phyloP scores from a whole-genome alignment of 2,113 vertebrate species.

The Anarhynchus alexandrinus region DNA sequence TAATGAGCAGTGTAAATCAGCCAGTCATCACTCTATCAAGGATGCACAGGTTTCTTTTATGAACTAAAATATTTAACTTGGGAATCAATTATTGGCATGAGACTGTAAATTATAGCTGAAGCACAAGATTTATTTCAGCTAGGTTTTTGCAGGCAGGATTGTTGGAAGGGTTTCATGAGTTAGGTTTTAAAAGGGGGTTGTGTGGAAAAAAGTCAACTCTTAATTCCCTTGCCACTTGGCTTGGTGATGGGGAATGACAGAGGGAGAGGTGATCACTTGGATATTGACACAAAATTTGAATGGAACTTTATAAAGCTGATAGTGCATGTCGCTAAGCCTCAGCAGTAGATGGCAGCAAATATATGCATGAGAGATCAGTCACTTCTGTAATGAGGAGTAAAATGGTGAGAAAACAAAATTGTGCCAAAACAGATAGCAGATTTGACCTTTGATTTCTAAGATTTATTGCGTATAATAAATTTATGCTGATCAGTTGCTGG shows the following conservation, averaged over 20 bases:
- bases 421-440: not conserved
- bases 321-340: not conserved
- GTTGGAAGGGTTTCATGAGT: not conserved
- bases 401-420: not conserved
- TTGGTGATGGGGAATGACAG: not conserved
- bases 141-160: not conserved
- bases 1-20: too few species aligned
- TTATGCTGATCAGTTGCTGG: not conserved
- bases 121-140: not conserved
- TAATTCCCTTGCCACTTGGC: not conserved
- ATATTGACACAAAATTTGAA: not conserved
- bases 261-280: not conserved
- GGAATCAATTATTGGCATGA: not conserved
- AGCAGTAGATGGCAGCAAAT: conserved; percentile 70
- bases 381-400: not conserved
- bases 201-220: not conserved
- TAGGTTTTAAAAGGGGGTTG: not conserved
- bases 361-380: not conserved
- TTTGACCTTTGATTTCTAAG: not conserved
- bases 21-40: not conserved
- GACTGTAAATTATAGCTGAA: not conserved
- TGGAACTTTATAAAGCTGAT: not conserved
- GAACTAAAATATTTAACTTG: not conserved
- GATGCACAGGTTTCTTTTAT: not conserved
- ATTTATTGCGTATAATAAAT: not conserved